Conservation (phyloP, 2,113 vertebrate genomes). For the Onychostruthus taczanowskii region DNA sequence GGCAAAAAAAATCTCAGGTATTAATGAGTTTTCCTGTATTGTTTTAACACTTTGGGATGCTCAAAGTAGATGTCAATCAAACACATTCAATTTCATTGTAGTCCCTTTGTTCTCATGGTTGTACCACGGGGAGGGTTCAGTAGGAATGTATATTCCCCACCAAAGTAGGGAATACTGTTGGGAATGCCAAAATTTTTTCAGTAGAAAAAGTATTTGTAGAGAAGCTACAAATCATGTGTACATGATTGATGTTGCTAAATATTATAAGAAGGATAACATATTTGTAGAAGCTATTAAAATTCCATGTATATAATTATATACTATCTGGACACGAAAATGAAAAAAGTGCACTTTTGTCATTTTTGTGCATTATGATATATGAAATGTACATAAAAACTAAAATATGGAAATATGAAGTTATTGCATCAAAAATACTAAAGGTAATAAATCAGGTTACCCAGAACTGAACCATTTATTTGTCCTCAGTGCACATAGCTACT, state of each 20-base stretch:
- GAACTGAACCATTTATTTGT: not conserved
- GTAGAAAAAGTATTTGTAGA: not conserved
- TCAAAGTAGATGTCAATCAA: not conserved
- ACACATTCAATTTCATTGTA: not conserved
- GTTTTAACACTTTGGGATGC: not conserved
- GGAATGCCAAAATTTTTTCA: not conserved
- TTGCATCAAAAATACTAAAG: not conserved
- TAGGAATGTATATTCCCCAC: not conserved
- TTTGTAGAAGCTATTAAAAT: not conserved
- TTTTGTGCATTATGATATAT: not conserved
- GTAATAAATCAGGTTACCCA: not conserved
- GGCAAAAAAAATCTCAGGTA: not conserved
- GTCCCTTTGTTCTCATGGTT: not conserved
- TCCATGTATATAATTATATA: not conserved
- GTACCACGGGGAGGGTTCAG: not conserved
- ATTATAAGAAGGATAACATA: not conserved
- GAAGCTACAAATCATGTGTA: not conserved
- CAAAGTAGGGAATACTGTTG: not conserved
- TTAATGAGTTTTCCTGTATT: not conserved
- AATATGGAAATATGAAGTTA: not conserved
- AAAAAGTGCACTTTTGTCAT: not conserved
- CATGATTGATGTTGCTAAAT: not conserved
- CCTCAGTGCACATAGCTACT: not conserved
- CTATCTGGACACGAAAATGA: not conserved
- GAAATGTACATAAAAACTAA: not conserved